Conservation (phyloP, 2,113 vertebrate genomes). For the Bujurquina vittata region DNA sequence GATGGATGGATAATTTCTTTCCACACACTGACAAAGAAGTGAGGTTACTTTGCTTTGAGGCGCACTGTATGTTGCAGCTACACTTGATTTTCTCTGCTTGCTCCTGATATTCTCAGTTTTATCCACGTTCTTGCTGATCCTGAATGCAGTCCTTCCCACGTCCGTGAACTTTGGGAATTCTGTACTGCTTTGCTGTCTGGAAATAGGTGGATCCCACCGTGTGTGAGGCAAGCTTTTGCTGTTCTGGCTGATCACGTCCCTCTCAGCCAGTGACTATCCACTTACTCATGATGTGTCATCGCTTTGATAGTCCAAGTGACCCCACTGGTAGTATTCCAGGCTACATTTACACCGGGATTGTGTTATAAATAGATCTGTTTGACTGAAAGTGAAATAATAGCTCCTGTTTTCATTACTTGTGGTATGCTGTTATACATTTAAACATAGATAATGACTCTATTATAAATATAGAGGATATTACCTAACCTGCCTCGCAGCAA, state of each 20-base stretch:
- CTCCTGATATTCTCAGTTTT: background rate
- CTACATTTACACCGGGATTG: background rate
- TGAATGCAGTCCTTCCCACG: background rate
- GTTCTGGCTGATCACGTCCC: background rate
- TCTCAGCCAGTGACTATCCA: background rate
- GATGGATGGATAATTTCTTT: background rate
- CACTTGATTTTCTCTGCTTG: background rate
- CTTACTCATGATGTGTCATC: background rate
- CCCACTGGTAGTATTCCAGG: background rate
- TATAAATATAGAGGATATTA: background rate
- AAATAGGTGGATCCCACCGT: conserved; percentile 16
- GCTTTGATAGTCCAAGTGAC: background rate
- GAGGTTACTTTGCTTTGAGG: conserved; percentile 6
- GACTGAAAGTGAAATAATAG: background rate
- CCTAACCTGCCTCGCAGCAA: background rate
- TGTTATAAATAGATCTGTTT: background rate
- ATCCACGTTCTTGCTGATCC: background rate
- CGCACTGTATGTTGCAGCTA: background rate
- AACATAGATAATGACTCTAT: background rate
- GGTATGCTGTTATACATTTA: background rate
- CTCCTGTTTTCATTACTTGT: background rate
- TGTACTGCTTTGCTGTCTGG: background rate
- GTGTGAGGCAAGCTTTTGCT: background rate
- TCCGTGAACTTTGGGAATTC: background rate
- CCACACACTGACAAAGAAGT: background rate